Conservation (phyloP, 2,888 invertebrate species). For the Pyralis farinalis region DNA sequence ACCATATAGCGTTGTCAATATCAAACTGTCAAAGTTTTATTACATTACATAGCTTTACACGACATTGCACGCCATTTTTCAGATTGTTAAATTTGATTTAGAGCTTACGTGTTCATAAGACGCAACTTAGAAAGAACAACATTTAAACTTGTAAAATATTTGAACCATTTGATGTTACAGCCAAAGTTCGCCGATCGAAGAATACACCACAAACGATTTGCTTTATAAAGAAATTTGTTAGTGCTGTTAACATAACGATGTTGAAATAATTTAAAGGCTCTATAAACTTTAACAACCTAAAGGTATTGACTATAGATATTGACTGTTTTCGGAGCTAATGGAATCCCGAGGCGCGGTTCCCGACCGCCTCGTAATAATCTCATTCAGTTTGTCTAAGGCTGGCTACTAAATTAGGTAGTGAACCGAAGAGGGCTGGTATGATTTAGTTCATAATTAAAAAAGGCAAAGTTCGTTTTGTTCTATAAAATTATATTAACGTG, state of each 20-base stretch:
- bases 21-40: not conserved
- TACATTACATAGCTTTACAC: constrained; percentile 11
- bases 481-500: too few species aligned
- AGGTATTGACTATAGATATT: constrained; percentile 52
- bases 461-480: too few species aligned
- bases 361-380: constrained; percentile 50
- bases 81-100: constrained; percentile 26
- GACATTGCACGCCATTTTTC: constrained; percentile 8
- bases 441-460: too few species aligned
- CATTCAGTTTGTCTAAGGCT: constrained; percentile 51
- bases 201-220: constrained; percentile 36
- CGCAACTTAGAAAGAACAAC: constrained; percentile 31
- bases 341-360: constrained; percentile 48
- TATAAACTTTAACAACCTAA: constrained; percentile 64
- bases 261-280: constrained; percentile 64
- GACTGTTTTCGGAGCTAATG: constrained; percentile 60
- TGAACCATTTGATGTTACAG: constrained; percentile 48
- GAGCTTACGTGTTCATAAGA: constrained; percentile 27
- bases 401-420: constrained; percentile 21
- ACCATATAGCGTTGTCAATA: too few species aligned
- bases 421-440: too few species aligned
- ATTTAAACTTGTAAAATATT: constrained; percentile 43
- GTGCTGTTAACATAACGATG: constrained; percentile 62
- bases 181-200: constrained; percentile 37
- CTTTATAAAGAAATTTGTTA: constrained; percentile 61